Evolutionary conservation across 2,797 vertebrate genomes (phyloP).

Genomic region (Fistularia commersonii): DNA sequence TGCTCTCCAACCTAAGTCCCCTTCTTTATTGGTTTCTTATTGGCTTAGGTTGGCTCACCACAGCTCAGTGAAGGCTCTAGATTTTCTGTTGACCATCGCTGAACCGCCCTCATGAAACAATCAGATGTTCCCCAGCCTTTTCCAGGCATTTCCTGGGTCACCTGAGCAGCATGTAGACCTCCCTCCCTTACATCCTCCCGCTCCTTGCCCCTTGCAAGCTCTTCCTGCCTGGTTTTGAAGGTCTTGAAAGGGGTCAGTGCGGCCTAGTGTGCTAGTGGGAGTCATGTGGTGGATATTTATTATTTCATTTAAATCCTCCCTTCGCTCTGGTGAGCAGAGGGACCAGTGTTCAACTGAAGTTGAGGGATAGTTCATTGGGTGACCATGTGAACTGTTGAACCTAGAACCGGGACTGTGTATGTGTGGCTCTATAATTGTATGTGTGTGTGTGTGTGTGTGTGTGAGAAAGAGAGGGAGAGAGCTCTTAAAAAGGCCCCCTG

Average conservation of each 20-base stretch:
- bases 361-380: slow-evolving; percentile 65
- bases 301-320: slow-evolving; percentile 73
- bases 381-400: slow-evolving; percentile 69
- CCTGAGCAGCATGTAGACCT: slow-evolving; percentile 52
- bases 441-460: slow-evolving; percentile 9
- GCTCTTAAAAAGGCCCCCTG: slow-evolving; percentile 48
- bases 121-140: slow-evolving; percentile 64
- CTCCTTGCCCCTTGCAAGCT: slow-evolving; percentile 39
- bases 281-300: slow-evolving; percentile 75
- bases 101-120: slow-evolving; percentile 46
- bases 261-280: slow-evolving; percentile 60
- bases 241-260: slow-evolving; percentile 75
- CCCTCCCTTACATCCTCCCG: slow-evolving; percentile 43
- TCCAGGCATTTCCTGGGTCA: slow-evolving; percentile 75
- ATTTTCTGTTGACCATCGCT: slow-evolving; percentile 54
- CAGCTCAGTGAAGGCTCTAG: slow-evolving; percentile 33
- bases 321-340: slow-evolving; percentile 53
- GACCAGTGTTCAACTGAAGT: slow-evolving; percentile 57
- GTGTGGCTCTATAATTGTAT: slow-evolving; percentile 18
- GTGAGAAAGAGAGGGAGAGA: background rate
- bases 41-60: slow-evolving; percentile 51
- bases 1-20: slow-evolving; percentile 36
- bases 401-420: slow-evolving; percentile 30
- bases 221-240: slow-evolving; percentile 57
- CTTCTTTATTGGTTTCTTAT: slow-evolving; percentile 47